A percentile compares a stretch with the other conserved stretches of the same genome.
phyloP scores from a whole-genome alignment of 2,888 invertebrate genomes.

The Flexamia atlantica region DNA sequence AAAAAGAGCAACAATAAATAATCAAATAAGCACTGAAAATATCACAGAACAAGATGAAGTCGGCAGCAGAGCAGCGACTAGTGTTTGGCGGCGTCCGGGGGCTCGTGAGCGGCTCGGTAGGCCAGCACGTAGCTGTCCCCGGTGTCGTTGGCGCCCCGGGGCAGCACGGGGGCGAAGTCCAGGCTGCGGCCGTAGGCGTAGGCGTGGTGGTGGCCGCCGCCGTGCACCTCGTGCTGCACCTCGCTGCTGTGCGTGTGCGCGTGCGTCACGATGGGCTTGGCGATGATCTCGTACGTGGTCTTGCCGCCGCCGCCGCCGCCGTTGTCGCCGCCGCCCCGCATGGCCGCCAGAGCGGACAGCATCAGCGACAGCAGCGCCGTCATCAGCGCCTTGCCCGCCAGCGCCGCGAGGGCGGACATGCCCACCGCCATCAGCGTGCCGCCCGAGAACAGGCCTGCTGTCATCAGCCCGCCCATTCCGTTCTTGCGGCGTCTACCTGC shows the following conservation, averaged over 20 bases:
- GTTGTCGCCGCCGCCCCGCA: conserved; percentile 77
- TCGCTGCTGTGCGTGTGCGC: conserved; percentile 82
- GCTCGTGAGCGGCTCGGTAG: conserved; percentile 31
- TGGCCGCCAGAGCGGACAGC: conserved; percentile 86
- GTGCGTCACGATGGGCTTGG: conserved; percentile 87
- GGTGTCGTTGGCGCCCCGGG: background rate
- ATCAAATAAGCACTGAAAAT: background rate
- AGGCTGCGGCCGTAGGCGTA: conserved; percentile 75
- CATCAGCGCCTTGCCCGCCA: conserved; percentile 91
- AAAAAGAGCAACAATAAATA: conserved; percentile 21
- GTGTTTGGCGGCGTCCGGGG: background rate
- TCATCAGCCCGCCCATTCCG: conserved; percentile 74
- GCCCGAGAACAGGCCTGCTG: conserved; percentile 79
- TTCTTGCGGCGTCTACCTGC: conserved; percentile 73
- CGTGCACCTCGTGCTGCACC: conserved; percentile 80
- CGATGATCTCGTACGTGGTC: conserved; percentile 90
- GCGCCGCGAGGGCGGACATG: conserved; percentile 85
- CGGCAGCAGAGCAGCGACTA: background rate
- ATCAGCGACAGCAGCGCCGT: conserved; percentile 89
- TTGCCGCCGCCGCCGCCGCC: conserved; percentile 73
- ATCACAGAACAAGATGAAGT: background rate
- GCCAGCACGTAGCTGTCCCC: conserved; percentile 13
- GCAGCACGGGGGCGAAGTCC: conserved; percentile 56
- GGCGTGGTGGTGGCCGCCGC: conserved; percentile 65
- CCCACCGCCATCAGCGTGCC: conserved; percentile 87